Conservation (phyloP, 1,140 invertebrate genomes). For the Bathynomus jamesi region DNA sequence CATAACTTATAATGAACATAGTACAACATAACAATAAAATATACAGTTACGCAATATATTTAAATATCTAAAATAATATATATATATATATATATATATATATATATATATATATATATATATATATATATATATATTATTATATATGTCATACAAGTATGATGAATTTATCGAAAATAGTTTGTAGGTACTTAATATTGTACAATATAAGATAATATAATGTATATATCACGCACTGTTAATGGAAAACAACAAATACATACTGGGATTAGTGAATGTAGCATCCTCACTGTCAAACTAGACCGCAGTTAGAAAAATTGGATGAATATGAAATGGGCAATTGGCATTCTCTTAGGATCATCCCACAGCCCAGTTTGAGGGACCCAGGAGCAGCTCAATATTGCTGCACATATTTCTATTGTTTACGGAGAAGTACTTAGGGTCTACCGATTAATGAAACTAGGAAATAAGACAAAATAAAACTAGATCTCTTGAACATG, state of each 20-base stretch:
- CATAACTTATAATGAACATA: no score
- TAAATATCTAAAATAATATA: background rate
- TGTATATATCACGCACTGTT: no score
- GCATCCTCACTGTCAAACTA: conserved; percentile 35
- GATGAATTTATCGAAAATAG: no score
- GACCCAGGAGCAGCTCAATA: conserved; percentile 31
- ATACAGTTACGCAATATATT: no score
- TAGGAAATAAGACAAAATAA: no score
- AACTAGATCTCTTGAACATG: no score
- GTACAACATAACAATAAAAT: no score
- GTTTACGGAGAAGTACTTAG: conserved; percentile 21
- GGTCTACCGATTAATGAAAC: no score
- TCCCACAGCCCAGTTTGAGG: conserved; percentile 25
- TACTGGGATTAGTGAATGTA: conserved; percentile 20
- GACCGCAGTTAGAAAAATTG: conserved; percentile 8
- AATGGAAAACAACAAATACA: no score
- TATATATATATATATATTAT: conserved; percentile 5
- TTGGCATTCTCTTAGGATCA: background rate
- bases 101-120: conserved; percentile 9
- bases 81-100: conserved; percentile 9
- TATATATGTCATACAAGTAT: no score
- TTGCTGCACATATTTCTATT: conserved; percentile 21
- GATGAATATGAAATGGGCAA: conserved; percentile 1
- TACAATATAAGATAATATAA: no score
- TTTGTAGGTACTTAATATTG: no score